Conservation (phyloP, 2,113 vertebrate species). For the Canis aureus region DNA sequence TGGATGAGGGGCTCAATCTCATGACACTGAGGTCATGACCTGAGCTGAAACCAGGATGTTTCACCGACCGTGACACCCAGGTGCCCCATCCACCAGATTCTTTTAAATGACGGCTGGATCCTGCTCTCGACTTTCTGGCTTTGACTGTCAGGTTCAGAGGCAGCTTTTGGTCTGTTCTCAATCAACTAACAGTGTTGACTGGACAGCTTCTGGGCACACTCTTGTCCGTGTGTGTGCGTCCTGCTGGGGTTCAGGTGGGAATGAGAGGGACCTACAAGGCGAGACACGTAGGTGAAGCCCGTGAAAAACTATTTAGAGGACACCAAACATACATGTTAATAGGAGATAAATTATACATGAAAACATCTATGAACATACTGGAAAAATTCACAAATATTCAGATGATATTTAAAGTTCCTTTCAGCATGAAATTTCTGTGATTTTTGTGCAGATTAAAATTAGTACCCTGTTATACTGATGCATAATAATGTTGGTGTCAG, state of each 20-base stretch:
- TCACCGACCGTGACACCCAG: not conserved
- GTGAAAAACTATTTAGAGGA: slow-evolving; percentile 19
- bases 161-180: not conserved
- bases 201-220: not conserved
- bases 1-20: not conserved
- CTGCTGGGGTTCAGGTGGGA: not conserved
- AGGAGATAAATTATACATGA: slow-evolving; percentile 39
- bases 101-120: not conserved
- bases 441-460: slow-evolving; percentile 66
- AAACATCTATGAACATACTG: slow-evolving; percentile 41
- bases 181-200: not conserved
- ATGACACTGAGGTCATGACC: not conserved
- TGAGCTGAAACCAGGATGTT: not conserved
- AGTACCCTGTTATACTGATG: not conserved
- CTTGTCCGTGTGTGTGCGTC: not conserved
- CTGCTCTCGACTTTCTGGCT: not conserved
- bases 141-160: slow-evolving; percentile 6
- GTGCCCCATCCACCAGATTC: not conserved
- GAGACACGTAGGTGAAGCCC: not conserved
- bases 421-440: slow-evolving; percentile 51
- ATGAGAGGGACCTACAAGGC: not conserved
- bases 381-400: slow-evolving; percentile 48
- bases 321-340: slow-evolving; percentile 42
- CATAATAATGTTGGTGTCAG: slow-evolving; percentile 17
- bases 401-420: slow-evolving; percentile 27